A percentile compares a stretch with the other conserved stretches of the same genome.
Conservation (phyloP, 2,888 invertebrate species). For the Leptopilina drosophilae region DNA sequence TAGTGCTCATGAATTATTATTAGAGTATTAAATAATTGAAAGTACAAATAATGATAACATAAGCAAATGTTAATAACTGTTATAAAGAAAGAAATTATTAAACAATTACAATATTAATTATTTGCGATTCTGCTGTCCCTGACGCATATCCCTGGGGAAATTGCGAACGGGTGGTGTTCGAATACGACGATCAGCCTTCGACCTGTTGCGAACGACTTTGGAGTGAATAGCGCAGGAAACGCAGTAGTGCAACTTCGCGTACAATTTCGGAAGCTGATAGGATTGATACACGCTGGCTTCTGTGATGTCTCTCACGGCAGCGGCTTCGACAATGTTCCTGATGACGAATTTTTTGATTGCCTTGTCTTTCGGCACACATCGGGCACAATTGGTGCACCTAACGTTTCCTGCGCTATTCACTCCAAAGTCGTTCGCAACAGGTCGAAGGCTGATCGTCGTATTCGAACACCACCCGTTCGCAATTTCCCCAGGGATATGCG, state of each 20-base stretch:
- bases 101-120: conserved; percentile 63
- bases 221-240: conserved; percentile 99
- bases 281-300: conserved; percentile 96
- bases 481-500: conserved; percentile 91
- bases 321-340: conserved; percentile 99
- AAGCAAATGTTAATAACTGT: too few species aligned
- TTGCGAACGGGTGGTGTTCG: conserved; percentile 96
- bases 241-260: conserved; percentile 99
- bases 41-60: too few species aligned
- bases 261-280: conserved; percentile 98
- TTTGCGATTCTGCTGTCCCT: too few species aligned
- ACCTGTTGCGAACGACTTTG: conserved; percentile 99
- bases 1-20: too few species aligned
- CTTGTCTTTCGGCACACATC: conserved; percentile 99
- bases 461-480: conserved; percentile 96
- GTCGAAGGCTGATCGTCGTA: conserved; percentile 96
- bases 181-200: conserved; percentile 96
- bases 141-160: conserved; percentile 90
- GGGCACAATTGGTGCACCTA: conserved; percentile 99
- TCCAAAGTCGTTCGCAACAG: conserved; percentile 99
- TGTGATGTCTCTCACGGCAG: conserved; percentile 98
- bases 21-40: too few species aligned
- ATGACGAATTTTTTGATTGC: conserved; percentile 99
- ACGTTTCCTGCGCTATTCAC: conserved; percentile 99
- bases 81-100: not conserved